A percentile compares a stretch with the other conserved stretches of the same genome.
Conservation (phyloP, 1,140 invertebrate species). For the Drosophila bifasciata region DNA sequence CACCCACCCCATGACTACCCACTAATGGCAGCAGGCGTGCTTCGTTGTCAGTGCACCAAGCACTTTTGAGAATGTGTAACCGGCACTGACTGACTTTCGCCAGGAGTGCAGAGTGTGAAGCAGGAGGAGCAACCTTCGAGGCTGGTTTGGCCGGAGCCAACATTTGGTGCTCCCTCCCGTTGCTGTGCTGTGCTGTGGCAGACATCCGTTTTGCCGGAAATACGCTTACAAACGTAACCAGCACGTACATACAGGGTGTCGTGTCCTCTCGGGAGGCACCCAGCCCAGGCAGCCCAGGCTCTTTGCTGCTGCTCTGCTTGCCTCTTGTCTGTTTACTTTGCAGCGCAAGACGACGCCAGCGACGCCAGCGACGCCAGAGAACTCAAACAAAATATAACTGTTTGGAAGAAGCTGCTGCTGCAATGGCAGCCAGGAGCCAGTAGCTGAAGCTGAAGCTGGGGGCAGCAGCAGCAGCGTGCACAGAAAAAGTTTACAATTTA, state of each 20-base stretch:
- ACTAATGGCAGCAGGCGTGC: slow-evolving; percentile 69
- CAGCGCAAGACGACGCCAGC: slow-evolving; percentile 69
- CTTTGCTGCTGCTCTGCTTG: neutral
- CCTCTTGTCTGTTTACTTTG: slow-evolving; percentile 62
- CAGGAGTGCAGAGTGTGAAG: slow-evolving; percentile 4
- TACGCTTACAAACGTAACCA: slow-evolving; percentile 74
- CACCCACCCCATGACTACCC: slow-evolving; percentile 11
- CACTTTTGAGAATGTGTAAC: slow-evolving; percentile 80
- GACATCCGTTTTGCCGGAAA: slow-evolving; percentile 76
- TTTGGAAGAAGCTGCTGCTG: slow-evolving; percentile 67
- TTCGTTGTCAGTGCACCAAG: slow-evolving; percentile 63
- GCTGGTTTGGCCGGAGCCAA: slow-evolving; percentile 78
- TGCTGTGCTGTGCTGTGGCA: slow-evolving; percentile 49
- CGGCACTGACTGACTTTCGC: slow-evolving; percentile 79
- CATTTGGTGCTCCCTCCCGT: slow-evolving; percentile 54
- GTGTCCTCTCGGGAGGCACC: neutral
- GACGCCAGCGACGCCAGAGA: slow-evolving; percentile 58
- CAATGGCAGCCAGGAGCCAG: slow-evolving; percentile 8
- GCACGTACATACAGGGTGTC: slow-evolving; percentile 48
- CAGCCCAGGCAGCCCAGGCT: neutral
- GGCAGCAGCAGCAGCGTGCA: slow-evolving; percentile 48
- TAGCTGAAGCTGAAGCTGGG: neutral
- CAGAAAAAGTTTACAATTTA: slow-evolving; percentile 83
- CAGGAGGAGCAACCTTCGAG: neutral
- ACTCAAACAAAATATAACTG: slow-evolving; percentile 82